Evolutionary conservation across 2,797 vertebrate genomes (phyloP).

Genomic region (Phrynocephalus vlangalii): DNA sequence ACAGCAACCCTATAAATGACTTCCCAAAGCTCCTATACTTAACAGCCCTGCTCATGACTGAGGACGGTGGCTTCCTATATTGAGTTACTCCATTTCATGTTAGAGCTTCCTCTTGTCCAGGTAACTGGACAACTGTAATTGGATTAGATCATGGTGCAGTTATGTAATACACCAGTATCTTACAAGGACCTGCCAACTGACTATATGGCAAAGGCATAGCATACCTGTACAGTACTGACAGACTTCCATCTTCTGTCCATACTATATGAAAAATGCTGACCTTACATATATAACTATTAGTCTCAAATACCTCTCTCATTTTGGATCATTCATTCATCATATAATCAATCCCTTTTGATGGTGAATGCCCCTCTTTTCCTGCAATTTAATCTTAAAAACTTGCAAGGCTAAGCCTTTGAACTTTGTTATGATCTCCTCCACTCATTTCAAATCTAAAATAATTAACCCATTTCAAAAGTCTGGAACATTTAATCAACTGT

Average conservation of each 20-base stretch:
- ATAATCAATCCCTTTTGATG: not conserved
- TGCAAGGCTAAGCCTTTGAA: not conserved
- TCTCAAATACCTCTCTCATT: not conserved
- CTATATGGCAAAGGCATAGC: not conserved
- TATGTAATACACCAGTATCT: not conserved
- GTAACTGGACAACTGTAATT: not conserved
- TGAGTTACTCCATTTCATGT: too few relatives aligned
- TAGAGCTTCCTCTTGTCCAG: not conserved
- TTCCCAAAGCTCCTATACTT: too few relatives aligned
- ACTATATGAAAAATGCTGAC: not conserved
- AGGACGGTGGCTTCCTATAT: too few relatives aligned
- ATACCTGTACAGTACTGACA: not conserved
- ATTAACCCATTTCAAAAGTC: too few relatives aligned
- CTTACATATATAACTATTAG: not conserved
- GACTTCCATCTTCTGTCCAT: not conserved
- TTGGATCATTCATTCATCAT: not conserved
- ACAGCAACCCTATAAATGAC: too few relatives aligned
- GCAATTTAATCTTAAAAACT: too few relatives aligned
- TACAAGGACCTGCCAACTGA: not conserved
- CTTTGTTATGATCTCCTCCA: not conserved
- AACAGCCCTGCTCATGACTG: too few relatives aligned
- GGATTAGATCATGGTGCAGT: not conserved
- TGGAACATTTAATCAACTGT: not conserved
- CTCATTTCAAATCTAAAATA: not conserved
- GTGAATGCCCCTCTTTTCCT: too few relatives aligned